Base-by-base conservation (phyloP, 37 sponge, comb jelly and placozoan species). In the Haliclona indistincta region DNA sequence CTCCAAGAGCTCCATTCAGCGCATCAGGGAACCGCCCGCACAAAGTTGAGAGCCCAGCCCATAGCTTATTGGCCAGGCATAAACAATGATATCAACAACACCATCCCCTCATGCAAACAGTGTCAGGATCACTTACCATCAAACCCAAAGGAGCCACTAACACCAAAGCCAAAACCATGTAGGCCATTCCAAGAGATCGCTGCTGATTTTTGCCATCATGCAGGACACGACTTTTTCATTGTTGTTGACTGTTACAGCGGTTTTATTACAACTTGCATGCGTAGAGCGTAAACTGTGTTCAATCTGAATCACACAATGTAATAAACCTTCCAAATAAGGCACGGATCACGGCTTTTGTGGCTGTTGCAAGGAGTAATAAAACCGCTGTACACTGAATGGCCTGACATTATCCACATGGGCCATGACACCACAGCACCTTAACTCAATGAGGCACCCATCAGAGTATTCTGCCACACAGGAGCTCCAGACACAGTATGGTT, bases 131-230 rank as follows among this genome's bases (percentile, higher is more conserved):
- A 37, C 8, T 64, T 63, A 4, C 64, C 63, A 43, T 43, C 47
- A 7, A 39, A 63, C 64, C n/a, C 63, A 2, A 39, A 62, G 43
- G 76, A 75, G 47, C 76, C 76, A 2, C 35, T 75, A 15, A 22
- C 43, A 4, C 8, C 45, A 6, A 63, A 75, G 23, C 64, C 76
- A 37, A 38, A 37, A 26, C 76, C 76, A 23, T 10, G 19, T 33
- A 4, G 63, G 3, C 76, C 76, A 63, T 75, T 75, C 63, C 76
- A 75, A 38, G 64, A 60, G 64, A 38, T 78, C 28, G 70, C 70
- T 39, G 79, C 56, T 13, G 79, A 78, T 44, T 67, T 78, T 20
- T 30, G 65, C 7, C 54, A 56, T 15, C 54, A 40, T 56, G 70
- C 34, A 17, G 79, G 79, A 13, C 60, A 54, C 4, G 20, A 66